Evolutionary conservation across 1,140 invertebrate genomes (phyloP).

Genomic region (Eurosta solidaginis): DNA sequence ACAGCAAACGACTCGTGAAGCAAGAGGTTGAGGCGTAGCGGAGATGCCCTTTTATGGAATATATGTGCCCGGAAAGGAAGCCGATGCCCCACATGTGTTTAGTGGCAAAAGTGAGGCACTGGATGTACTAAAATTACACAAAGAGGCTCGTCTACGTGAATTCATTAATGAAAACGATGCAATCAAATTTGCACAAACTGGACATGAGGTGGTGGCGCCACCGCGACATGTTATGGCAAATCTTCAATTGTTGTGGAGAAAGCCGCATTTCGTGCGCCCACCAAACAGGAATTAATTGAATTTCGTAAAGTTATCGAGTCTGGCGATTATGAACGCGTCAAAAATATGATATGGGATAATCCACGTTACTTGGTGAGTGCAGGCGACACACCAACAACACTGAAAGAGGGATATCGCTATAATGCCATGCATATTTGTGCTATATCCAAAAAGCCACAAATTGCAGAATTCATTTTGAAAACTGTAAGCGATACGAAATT

Average conservation of each 20-base stretch:
- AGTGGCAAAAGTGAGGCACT: conserved; percentile 73
- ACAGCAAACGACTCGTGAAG: neutral
- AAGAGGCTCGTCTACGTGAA: conserved; percentile 76
- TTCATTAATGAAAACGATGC: conserved; percentile 75
- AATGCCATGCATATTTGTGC: conserved; percentile 87
- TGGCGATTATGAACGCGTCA: conserved; percentile 69
- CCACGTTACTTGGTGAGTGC: conserved; percentile 83
- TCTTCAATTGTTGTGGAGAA: conserved; percentile 40
- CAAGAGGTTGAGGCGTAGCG: neutral
- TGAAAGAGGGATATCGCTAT: conserved; percentile 83
- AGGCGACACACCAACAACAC: conserved; percentile 85
- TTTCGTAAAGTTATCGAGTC: conserved; percentile 80
- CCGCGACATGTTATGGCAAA: conserved; percentile 27
- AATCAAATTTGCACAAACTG: conserved; percentile 69
- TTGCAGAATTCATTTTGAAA: conserved; percentile 77
- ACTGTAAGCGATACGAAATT: conserved; percentile 76
- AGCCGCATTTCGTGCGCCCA: conserved; percentile 64
- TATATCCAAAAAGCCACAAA: conserved; percentile 70
- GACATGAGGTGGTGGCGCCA: conserved; percentile 60
- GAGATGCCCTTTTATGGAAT: conserved; percentile 16
- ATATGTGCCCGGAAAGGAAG: conserved; percentile 26
- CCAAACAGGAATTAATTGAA: conserved; percentile 76
- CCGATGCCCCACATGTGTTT: conserved; percentile 62
- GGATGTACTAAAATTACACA: conserved; percentile 72
- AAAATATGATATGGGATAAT: conserved; percentile 76